Base-by-base conservation (phyloP, 2,797 vertebrate genomes). In the Girardinus metallicus region DNA sequence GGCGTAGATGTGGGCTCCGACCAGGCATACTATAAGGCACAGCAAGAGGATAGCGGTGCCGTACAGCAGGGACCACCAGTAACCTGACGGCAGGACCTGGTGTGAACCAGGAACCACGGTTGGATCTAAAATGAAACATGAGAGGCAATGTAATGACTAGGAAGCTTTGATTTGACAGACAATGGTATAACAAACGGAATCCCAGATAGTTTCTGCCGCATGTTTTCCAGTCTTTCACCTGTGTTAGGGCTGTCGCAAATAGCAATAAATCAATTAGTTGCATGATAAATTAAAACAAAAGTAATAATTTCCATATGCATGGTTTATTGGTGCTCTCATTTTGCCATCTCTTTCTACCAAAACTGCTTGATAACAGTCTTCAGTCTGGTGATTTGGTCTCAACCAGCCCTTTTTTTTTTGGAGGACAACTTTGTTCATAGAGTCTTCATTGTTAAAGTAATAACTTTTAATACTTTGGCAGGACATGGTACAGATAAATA, bases 51-150 rank as follows among this genome's bases (percentile, higher is more conserved):
- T 43, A 8, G 66, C 86, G 0, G 97, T 97, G 82, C 82, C 97
- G 0, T 98, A 98, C 0, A 97, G 94, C 83, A 98, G 90, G 34
- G 97, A 96, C 1, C 96, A 98, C 97, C 97, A 98, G 94, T 98
- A 98, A 44, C 96, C 95, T 6, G 92, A 92, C 0, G 96, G 97
- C 74, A 98, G 95, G 71, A 97, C 89, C 41, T 95, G 93, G 62
- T 85, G 0, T 80, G 66, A 34, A 1, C 0, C 79, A 2, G 77
- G n/a, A 16, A 49, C 60, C 43, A 74, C 0, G 2, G 80, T 57
- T 0, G 83, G 89, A 0, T 88, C 95, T 96, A 0, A 10, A 36
- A 26, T 16, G 79, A 9, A 5, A 43, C 31, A 44, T 23, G 49
- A 47, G 2, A 64, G 21, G 26, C 8, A 73, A 51, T 43, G 68